Base-by-base conservation (phyloP, 2,888 invertebrate genomes). In the Andrena camellia region DNA sequence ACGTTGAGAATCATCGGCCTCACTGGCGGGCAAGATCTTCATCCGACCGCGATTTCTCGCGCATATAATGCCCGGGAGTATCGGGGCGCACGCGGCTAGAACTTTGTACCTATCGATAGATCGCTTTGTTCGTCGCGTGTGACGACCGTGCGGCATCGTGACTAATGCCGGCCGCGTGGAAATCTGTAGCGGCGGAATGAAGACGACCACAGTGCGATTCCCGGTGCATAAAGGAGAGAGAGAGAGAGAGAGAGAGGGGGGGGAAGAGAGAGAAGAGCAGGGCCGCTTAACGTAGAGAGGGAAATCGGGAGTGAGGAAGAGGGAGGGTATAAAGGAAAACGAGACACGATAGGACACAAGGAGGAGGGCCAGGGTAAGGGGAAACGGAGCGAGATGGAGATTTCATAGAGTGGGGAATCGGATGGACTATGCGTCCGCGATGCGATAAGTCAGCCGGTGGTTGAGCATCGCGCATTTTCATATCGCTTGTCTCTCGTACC, bases 381-480 rank as follows among this genome's bases (percentile, higher is more conserved):
- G 81, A 81, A 82, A 80, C 75, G 71, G 66, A 78, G 84, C 71
- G 79, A 87, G 88, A 86, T 81, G 77, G 74, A 69, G 81, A 77
- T 85, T 82, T 63, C 59, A 77, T 63, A 78, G 83, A 88, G 88
- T 88, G 89, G 90, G 90, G 87, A 86, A 90, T 90, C 79, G 87
- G 89, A 88, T 88, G 88, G 85, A 89, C 87, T 83, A 23, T 71
- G 83, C 86, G 88, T 89, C 86, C 88, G 88, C 79, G 83, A 79
- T 80, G 85, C 90, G 92, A 92, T 92, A 92, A 92, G 87, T 92
- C 86, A 89, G 87, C 80, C 89, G 89, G 86, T 86, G 89, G 84
- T 83, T 83, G 89, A 90, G 90, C 86, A 83, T 88, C 85, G 87
- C 89, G 89, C 91, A 88, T 91, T 92, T 91, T 90, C 90, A 89